Conservation (phyloP, 2,888 invertebrate genomes). For the Tachina grossa region DNA sequence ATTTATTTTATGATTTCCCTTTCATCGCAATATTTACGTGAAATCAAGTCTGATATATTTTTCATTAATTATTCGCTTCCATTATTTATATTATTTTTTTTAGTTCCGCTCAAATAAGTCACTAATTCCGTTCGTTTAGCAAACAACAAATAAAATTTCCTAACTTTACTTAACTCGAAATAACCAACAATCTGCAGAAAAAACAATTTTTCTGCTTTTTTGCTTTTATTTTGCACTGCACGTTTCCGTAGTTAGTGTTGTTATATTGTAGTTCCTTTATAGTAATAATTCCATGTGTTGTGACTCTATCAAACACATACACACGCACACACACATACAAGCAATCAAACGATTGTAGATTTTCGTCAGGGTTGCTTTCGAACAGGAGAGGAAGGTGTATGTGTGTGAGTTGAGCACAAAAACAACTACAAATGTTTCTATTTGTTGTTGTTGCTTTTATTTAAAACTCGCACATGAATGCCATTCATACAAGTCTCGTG, state of each 20-base stretch:
- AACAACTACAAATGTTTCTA: not conserved
- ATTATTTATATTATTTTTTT: constrained; percentile 40
- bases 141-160: constrained; percentile 77
- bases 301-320: constrained; percentile 54
- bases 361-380: not conserved
- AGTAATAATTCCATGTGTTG: constrained; percentile 67
- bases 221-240: constrained; percentile 52
- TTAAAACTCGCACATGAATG: constrained; percentile 10
- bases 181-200: constrained; percentile 73
- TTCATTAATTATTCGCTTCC: constrained; percentile 16
- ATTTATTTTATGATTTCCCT: constrained; percentile 32
- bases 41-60: constrained; percentile 22
- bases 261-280: constrained; percentile 55
- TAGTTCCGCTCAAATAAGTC: constrained; percentile 76
- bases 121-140: constrained; percentile 77
- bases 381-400: constrained; percentile 29
- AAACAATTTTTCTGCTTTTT: constrained; percentile 29
- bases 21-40: constrained; percentile 31
- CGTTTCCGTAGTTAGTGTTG: constrained; percentile 46
- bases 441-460: constrained; percentile 25
- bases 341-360: not conserved
- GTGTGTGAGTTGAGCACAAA: constrained; percentile 20
- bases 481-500: constrained; percentile 52
- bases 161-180: constrained; percentile 80
- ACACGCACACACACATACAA: constrained; percentile 18